A percentile compares a stretch with the other conserved stretches of the same genome.
phyloP scores from a whole-genome alignment of 2,888 invertebrate genomes.

The Ellobium chinense region DNA sequence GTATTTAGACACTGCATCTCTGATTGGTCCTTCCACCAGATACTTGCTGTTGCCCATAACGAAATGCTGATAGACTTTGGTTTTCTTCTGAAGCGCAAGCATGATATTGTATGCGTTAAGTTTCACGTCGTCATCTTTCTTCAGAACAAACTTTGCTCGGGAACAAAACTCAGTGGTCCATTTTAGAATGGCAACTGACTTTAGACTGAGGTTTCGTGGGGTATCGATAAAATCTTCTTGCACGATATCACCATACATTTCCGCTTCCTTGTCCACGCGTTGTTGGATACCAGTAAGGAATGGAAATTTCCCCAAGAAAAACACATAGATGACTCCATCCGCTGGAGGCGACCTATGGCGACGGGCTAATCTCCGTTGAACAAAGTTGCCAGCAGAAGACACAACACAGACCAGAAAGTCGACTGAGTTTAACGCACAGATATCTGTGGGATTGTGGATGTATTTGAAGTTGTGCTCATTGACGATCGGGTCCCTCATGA shows the following conservation, averaged over 20 bases:
- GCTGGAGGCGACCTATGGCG: background rate
- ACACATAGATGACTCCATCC: background rate
- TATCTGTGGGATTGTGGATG: slow-evolving; percentile 2
- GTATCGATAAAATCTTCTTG: slow-evolving; percentile 21
- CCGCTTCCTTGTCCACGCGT: slow-evolving; percentile 11
- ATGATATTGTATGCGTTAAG: background rate
- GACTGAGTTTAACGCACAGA: background rate
- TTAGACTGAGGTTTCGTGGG: slow-evolving; percentile 30
- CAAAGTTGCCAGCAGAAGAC: slow-evolving; percentile 21
- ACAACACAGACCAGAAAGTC: slow-evolving; percentile 15
- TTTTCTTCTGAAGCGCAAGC: background rate
- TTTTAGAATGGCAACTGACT: slow-evolving; percentile 29
- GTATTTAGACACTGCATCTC: slow-evolving; percentile 35
- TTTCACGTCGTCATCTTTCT: slow-evolving; percentile 36
- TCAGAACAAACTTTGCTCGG: slow-evolving; percentile 23
- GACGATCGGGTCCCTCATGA: slow-evolving; percentile 6
- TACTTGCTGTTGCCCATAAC: slow-evolving; percentile 41
- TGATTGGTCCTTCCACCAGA: slow-evolving; percentile 36
- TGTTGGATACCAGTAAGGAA: background rate
- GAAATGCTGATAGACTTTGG: background rate
- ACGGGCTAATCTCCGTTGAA: background rate
- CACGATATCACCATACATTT: slow-evolving; percentile 16
- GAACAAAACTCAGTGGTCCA: slow-evolving; percentile 22
- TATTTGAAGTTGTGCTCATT: slow-evolving; percentile 20
- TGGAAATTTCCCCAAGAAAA: slow-evolving; percentile 26